Percentiles rank a stretch among this genome's conserved stretches.
Conservation (phyloP, 1,140 invertebrate genomes). For the Ylistrum balloti region DNA sequence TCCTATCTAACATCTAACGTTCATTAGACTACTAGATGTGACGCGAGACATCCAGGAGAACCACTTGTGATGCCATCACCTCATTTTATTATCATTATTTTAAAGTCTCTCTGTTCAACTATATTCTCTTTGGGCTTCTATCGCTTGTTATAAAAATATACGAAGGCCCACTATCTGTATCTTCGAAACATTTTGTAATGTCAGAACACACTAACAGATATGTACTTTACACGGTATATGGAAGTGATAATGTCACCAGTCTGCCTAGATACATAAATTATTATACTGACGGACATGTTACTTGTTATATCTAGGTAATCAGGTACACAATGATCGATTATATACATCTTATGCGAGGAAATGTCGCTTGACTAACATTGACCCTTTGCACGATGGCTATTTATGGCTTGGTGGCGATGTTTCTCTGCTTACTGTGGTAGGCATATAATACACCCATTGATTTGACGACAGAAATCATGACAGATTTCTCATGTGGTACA, state of each 20-base stretch:
- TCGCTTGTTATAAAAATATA: not conserved
- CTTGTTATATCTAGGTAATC: not conserved
- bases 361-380: not conserved
- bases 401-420: not conserved
- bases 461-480: not conserved
- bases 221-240: not conserved
- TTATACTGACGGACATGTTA: not conserved
- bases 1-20: too few relatives aligned
- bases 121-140: too few relatives aligned
- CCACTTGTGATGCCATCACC: too few relatives aligned
- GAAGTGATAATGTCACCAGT: not conserved
- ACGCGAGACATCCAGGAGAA: too few relatives aligned
- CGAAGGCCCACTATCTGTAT: not conserved
- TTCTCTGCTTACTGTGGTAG: not conserved
- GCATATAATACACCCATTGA: not conserved
- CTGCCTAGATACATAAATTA: not conserved
- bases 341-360: not conserved
- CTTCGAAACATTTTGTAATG: not conserved
- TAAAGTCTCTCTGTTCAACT: too few relatives aligned
- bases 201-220: conserved; percentile 24
- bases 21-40: too few relatives aligned
- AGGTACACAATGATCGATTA: not conserved
- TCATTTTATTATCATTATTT: too few relatives aligned
- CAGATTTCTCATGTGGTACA: not conserved
- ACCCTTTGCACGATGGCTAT: not conserved